Evolutionary conservation across 2,113 vertebrate species (phyloP).

Genomic region (Catagonus wagneri): DNA sequence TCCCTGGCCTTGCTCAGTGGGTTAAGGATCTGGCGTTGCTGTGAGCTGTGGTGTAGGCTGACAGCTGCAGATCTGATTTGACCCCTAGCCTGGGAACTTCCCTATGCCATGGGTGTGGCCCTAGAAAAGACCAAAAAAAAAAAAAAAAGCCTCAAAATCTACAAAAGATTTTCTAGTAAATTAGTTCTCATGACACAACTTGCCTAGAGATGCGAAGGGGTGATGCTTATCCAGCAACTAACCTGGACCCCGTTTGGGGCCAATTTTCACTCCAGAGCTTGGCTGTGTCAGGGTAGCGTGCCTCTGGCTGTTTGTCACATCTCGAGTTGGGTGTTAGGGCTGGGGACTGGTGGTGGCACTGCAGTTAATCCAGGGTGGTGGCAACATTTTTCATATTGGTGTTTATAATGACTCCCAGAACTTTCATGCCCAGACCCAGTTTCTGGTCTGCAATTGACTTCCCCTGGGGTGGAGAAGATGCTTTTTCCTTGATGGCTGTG

Average conservation of each 20-base stretch:
- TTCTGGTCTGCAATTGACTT: not conserved
- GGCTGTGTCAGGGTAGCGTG: not conserved
- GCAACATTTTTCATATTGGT: not conserved
- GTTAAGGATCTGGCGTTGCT: no score
- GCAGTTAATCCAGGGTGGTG: not conserved
- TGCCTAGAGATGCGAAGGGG: not conserved
- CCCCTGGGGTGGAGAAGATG: not conserved
- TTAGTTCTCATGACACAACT: not conserved
- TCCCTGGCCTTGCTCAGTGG: no score
- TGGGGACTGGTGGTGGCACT: not conserved
- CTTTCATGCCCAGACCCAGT: not conserved
- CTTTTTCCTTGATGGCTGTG: not conserved
- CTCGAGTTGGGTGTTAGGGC: not conserved
- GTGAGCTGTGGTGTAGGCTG: no score
- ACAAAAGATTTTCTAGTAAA: not conserved
- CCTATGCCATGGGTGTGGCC: no score
- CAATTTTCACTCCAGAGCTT: not conserved
- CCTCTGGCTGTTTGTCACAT: not conserved
- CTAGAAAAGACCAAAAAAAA: no score
- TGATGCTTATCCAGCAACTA: not conserved
- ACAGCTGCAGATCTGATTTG: no score
- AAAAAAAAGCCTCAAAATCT: slow-evolving; percentile 9
- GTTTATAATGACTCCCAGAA: not conserved
- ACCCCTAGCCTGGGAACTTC: no score
- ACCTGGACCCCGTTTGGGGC: not conserved